Base-by-base conservation (phyloP, 2,113 vertebrate species). In the Brachionichthys hirsutus region DNA sequence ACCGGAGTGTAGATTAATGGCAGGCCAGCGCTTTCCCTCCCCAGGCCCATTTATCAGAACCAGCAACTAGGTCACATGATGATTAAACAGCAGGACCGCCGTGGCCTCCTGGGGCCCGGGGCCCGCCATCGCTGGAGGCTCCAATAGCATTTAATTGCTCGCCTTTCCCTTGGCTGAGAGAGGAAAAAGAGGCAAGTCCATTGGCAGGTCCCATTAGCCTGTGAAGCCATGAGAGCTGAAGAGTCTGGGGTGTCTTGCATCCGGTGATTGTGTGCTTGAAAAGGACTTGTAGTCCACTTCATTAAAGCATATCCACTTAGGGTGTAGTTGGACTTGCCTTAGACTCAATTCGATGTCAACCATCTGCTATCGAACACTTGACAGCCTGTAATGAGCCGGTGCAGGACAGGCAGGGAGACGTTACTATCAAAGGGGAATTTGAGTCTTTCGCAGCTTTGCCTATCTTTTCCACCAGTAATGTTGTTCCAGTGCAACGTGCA, bases 1-100 rank as follows among this genome's bases (percentile, higher is more conserved):
- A 94, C 93, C 93, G 92, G 91, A 81, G 91, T 84, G 89, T 86
- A 95, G 95, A 98, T 97, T 94, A 98, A 97, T 97, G 94, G 90
- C 92, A 88, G 86, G 91, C 92, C 90, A 87, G 70, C 40, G 85
- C 92, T 94, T 95, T 95, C 92, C 81, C 81, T 92, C 62, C 89
- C 85, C 81, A 83, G 83, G 78, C 92, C 93, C 92, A 96, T 98
- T 96, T 91, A 97, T 98, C 96, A 97, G 86, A 85, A 91, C 89
- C 91, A 90, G 91, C 92, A 94, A 92, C 87, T 90, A 89, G 91
- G 92, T 94, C 93, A 87, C 90, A 92, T 93, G 92, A 93, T 92
- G 94, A 94, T 93, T 93, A 94, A 94, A 91, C 85, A 92, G 93
- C 91, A 64, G 59, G 79, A 86, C 69, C 62, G 19, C 71, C 1